Conservation (phyloP, 64 coral and sea anemone species). For the Pachyseris speciosa region DNA sequence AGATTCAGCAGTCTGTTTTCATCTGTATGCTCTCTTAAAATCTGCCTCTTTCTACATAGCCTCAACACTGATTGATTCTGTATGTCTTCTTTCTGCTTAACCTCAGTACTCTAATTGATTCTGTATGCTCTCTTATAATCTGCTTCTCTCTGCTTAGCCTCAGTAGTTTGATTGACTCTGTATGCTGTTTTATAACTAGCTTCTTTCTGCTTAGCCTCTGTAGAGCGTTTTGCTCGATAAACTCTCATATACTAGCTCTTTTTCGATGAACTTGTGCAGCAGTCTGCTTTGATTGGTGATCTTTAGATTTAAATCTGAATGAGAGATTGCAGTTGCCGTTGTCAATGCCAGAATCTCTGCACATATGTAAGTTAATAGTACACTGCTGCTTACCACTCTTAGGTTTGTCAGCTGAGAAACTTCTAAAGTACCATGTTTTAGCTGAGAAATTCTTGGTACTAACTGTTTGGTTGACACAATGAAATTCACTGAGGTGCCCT, state of each 20-base stretch:
- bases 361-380: too few relatives aligned
- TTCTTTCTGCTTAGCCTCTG: slow-evolving; percentile 11
- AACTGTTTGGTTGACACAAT: too few relatives aligned
- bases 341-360: too few relatives aligned
- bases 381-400: too few relatives aligned
- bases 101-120: neutral
- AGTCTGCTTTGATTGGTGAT: neutral
- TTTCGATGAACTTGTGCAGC: neutral
- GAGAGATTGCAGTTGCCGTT: too few relatives aligned
- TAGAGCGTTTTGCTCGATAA: neutral
- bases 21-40: neutral
- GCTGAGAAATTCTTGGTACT: too few relatives aligned
- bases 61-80: neutral
- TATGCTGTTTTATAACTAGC: neutral
- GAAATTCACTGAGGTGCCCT: too few relatives aligned
- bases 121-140: slow-evolving; percentile 13
- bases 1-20: neutral
- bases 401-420: too few relatives aligned
- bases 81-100: neutral
- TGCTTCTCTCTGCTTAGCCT: neutral
- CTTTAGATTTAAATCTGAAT: too few relatives aligned
- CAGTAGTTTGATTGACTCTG: neutral
- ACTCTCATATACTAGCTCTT: slow-evolving; percentile 40
- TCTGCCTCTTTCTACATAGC: neutral
- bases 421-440: too few relatives aligned